Conservation (phyloP, 53 echinoderm and acorn worm genomes). For the Echinarachnius parma region DNA sequence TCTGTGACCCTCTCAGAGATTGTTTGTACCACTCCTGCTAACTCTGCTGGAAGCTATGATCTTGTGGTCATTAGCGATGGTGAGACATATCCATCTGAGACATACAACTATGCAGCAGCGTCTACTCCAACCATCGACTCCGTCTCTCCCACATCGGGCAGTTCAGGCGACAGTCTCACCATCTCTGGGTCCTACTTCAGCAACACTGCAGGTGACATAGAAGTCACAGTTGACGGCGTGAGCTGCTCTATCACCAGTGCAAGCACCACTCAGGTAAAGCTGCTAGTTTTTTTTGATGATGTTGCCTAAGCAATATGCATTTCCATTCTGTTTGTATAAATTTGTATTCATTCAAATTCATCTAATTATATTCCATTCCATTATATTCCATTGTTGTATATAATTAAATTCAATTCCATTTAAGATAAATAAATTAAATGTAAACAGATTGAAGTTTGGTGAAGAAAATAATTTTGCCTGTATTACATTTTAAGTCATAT, state of each 20-base stretch:
- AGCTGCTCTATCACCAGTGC: slow-evolving; percentile 51
- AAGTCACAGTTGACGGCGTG: slow-evolving; percentile 57
- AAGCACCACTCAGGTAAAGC: neutral
- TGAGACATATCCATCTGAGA: slow-evolving; percentile 13
- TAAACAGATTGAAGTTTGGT: no score
- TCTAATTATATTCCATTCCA: no score
- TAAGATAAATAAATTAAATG: no score
- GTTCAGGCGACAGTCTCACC: slow-evolving; percentile 54
- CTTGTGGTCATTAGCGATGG: slow-evolving; percentile 59
- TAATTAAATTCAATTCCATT: no score
- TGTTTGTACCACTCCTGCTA: slow-evolving; percentile 50
- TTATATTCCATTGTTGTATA: no score
- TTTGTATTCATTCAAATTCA: no score
- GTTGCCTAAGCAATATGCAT: no score
- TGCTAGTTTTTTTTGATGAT: no score
- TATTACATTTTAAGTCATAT: no score
- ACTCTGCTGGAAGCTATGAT: slow-evolving; percentile 44
- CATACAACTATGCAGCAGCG: slow-evolving; percentile 39
- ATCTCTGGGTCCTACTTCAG: slow-evolving; percentile 70
- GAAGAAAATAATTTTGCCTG: no score
- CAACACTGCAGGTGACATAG: slow-evolving; percentile 30
- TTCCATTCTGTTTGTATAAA: no score
- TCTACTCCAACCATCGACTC: slow-evolving; percentile 60
- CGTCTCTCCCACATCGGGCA: slow-evolving; percentile 58
- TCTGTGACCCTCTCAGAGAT: slow-evolving; percentile 60